These are phyloP conservation scores for Gerosis bhagava DNA, from an alignment of 2,888 invertebrate species.

Conservation along the genomic window DNA sequence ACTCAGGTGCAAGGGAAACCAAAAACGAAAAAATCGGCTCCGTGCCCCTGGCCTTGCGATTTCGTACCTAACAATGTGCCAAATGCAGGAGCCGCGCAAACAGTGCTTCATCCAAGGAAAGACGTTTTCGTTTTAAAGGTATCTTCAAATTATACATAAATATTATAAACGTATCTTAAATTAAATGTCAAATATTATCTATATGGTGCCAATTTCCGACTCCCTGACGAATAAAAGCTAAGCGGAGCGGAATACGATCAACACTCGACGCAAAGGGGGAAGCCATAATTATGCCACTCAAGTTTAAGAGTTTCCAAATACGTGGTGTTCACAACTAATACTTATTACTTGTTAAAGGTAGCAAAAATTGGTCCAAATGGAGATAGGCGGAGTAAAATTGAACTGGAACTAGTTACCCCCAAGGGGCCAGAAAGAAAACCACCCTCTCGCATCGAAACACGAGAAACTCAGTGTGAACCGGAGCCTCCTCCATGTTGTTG, in stretches of 20 bases:
- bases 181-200: no score
- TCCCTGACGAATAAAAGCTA: no score
- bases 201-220: no score
- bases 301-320: no score
- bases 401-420: constrained; percentile 86
- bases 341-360: constrained; percentile 43
- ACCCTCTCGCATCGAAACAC: constrained; percentile 64
- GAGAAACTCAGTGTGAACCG: constrained; percentile 67
- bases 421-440: constrained; percentile 80
- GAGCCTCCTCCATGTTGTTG: constrained; percentile 56
- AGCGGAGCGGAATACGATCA: no score
- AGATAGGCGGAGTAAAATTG: constrained; percentile 75
- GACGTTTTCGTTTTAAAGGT: constrained; percentile 84
- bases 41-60: constrained; percentile 57
- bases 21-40: constrained; percentile 30
- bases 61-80: constrained; percentile 60
- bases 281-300: no score
- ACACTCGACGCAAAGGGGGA: no score
- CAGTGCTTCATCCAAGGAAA: constrained; percentile 80
- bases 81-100: constrained; percentile 52
- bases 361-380: constrained; percentile 66
- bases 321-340: no score
- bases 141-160: no score
- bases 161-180: no score
- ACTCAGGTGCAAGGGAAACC: constrained; percentile 42